phyloP scores from a whole-genome alignment of 2,888 invertebrate species.

The Neoitamus cyanurus region DNA sequence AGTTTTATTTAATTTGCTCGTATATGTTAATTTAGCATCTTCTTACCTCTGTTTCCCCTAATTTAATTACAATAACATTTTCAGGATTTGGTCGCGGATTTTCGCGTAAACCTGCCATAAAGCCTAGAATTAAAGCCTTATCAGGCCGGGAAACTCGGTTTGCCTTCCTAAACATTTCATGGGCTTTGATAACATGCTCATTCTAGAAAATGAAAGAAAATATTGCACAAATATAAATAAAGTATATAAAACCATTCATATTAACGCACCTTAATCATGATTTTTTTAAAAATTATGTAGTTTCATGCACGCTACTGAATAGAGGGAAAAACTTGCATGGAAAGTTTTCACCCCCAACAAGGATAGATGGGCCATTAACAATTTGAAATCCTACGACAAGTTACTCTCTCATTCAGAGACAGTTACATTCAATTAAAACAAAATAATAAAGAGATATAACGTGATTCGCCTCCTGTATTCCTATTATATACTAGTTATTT shows the following conservation, averaged over 20 bases:
- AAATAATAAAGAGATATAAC: too few relatives aligned
- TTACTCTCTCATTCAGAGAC: too few relatives aligned
- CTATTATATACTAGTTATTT: too few relatives aligned
- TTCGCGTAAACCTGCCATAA: constrained; percentile 98
- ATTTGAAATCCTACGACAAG: too few relatives aligned
- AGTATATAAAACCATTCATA: not conserved
- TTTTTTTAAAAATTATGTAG: too few relatives aligned
- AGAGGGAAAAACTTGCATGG: too few relatives aligned
- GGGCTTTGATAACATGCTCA: constrained; percentile 96
- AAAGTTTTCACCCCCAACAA: too few relatives aligned
- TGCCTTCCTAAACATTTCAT: constrained; percentile 96
- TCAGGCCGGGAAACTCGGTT: constrained; percentile 96
- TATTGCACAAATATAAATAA: not conserved
- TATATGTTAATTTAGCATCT: not conserved
- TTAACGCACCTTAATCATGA: too few relatives aligned
- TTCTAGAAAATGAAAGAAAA: constrained; percentile 71
- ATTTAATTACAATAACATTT: constrained; percentile 94
- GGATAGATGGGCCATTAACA: too few relatives aligned
- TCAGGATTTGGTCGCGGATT: constrained; percentile 98
- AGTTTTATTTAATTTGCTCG: not conserved
- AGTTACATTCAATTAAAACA: too few relatives aligned
- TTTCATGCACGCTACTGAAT: too few relatives aligned
- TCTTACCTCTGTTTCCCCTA: constrained; percentile 83
- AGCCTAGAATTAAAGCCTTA: constrained; percentile 96
- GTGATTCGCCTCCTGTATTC: too few relatives aligned